These are phyloP conservation scores for Miichthys miiuy DNA, from an alignment of 2,797 vertebrate genomes.

Conservation along the genomic window DNA sequence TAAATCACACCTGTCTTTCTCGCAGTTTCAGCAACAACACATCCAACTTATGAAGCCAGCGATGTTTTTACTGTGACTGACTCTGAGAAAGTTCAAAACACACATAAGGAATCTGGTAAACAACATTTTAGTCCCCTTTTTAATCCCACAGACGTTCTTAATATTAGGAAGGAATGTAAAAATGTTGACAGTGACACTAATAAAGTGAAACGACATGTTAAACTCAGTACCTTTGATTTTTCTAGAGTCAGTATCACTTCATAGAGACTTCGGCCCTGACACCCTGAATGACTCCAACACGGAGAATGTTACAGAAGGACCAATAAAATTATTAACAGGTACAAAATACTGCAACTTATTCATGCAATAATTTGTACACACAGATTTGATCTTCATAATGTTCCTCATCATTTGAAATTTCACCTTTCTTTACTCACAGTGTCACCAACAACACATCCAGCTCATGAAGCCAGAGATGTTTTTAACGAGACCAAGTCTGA, in stretches of 20 bases:
- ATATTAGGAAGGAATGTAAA: neutral
- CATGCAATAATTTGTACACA: neutral
- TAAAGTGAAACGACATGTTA: neutral
- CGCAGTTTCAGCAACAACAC: conserved; percentile 32
- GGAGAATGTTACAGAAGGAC: neutral
- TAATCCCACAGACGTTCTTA: neutral
- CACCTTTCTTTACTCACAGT: conserved; percentile 26
- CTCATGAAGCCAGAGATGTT: neutral
- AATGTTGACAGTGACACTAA: neutral
- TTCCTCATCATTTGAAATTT: neutral
- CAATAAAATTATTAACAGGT: conserved; percentile 13
- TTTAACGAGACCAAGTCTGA: conserved; percentile 1
- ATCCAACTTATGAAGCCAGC: conserved; percentile 5
- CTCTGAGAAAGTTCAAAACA: conserved; percentile 13
- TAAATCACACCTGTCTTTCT: neutral
- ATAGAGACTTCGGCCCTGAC: neutral
- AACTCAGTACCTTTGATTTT: neutral
- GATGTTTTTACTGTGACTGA: neutral
- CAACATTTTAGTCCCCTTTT: neutral
- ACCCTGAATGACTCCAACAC: neutral
- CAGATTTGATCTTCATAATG: neutral
- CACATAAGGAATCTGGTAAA: too few relatives aligned
- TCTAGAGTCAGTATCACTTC: conserved; percentile 5
- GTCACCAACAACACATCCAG: conserved; percentile 23
- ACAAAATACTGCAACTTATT: neutral